Base-by-base conservation (phyloP, 2,113 vertebrate species). In the Butorides virescens region DNA sequence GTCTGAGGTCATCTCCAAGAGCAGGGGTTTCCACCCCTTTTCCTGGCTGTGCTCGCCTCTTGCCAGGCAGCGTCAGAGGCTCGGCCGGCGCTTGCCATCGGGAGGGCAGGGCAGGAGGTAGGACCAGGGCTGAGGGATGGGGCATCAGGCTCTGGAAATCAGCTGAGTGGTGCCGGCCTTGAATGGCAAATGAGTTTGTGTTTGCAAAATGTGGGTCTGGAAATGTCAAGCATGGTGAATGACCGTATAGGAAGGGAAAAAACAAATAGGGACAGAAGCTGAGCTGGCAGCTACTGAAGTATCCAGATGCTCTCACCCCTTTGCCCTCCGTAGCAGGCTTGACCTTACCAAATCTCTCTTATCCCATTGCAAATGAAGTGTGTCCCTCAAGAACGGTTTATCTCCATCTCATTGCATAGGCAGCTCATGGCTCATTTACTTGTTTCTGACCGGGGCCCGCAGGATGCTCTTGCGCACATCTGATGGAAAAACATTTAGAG, bases 201-300 rank as follows among this genome's bases (percentile, higher is more conserved):
- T 96, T 92, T 96, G 84, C 91, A 86, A 65, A 89, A 42, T 25
- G 20, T 37, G 75, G 56, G 21, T 34, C 52, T 95, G 91, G 88
- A 94, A 90, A 89, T 88, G 83, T 93, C 82, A 78, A 12, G 42
- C 11, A 12, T 47, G 70, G 53, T 18, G 70, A 89, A 61, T 70
- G 86, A 44, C 72, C 1, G 1, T 44, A 46, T 55, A 46, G 61
- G 88, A 83, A 73, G 23, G 37, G 1, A 50, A 7, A 59, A 34
- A 47, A 29, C 20, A 76, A 49, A 23, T 0, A n/a, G 49, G 68
- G 83, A 21, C 16, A 19, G 93, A 34, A 88, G 37, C 72, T 47
- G 95, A 80, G 52, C 71, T 0, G 18, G 32, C 73, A 81, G 80
- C 76, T 90, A 4, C 1, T 25, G 67, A 50, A 79, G 44, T n/a